A percentile compares a stretch with the other conserved stretches of the same genome.
Conservation (phyloP, 2,113 vertebrate species). For the Malurus elegans region DNA sequence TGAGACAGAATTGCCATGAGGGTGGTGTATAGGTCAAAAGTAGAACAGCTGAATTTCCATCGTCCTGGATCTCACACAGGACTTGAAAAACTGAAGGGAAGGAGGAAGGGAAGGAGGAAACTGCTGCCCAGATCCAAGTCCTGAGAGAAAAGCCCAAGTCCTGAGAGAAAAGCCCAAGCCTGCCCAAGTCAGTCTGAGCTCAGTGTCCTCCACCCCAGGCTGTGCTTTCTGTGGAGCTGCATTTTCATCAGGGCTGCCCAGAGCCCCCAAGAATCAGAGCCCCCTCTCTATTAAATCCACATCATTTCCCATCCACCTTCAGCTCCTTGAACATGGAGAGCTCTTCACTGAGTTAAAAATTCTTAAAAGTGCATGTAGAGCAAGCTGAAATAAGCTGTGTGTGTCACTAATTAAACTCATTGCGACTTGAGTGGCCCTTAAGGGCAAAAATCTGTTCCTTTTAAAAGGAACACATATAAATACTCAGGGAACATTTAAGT, state of each 20-base stretch:
- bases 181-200: not conserved
- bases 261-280: not conserved
- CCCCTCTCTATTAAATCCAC: not conserved
- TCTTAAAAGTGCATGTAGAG: not conserved
- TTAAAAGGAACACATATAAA: not conserved
- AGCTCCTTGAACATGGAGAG: not conserved
- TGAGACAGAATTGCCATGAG: not conserved
- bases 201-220: not conserved
- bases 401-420: slow-evolving; percentile 50
- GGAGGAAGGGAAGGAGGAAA: not conserved
- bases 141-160: not conserved
- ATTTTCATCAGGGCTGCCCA: not conserved
- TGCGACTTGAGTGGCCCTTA: slow-evolving; percentile 18
- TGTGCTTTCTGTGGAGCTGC: not conserved
- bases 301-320: not conserved
- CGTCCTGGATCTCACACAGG: not conserved
- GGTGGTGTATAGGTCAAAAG: not conserved
- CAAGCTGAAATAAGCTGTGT: slow-evolving; percentile 8
- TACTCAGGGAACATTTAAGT: slow-evolving; percentile 34
- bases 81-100: not conserved
- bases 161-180: not conserved
- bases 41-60: not conserved
- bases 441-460: slow-evolving; percentile 54
- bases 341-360: not conserved
- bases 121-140: not conserved